A percentile compares a stretch with the other conserved stretches of the same genome.
These are phyloP conservation scores for Platycheirus rosarum DNA, from an alignment of 2,888 invertebrate species.

Conservation along the genomic window DNA sequence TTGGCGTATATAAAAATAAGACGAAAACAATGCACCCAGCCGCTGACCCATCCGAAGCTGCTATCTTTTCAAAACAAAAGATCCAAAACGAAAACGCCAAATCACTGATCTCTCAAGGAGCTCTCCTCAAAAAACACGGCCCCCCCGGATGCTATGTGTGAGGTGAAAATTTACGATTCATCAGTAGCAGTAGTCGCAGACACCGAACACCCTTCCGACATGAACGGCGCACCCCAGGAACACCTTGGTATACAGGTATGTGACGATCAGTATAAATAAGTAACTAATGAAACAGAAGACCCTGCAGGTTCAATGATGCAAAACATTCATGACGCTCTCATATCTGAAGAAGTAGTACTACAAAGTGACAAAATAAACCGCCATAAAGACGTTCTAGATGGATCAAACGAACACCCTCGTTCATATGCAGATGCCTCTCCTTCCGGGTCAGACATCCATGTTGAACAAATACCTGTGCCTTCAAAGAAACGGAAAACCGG, in stretches of 20 bases:
- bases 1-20: no score
- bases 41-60: no score
- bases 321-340: conserved; percentile 79
- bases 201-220: conserved; percentile 81
- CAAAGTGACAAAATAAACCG: conserved; percentile 85
- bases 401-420: conserved; percentile 86
- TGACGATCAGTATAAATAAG: conserved; percentile 79
- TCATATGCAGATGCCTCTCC: conserved; percentile 88
- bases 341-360: conserved; percentile 84
- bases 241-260: conserved; percentile 80
- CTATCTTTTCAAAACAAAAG: no score
- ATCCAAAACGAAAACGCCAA: no score
- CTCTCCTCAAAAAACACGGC: conserved; percentile 72
- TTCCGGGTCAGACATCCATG: conserved; percentile 87
- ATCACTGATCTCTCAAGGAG: no score
- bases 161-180: conserved; percentile 84
- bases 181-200: conserved; percentile 84
- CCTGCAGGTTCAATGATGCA: conserved; percentile 78
- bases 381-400: conserved; percentile 91
- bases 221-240: conserved; percentile 80
- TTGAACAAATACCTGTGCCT: conserved; percentile 86
- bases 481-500: conserved; percentile 80
- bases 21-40: no score
- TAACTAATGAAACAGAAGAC: conserved; percentile 77
- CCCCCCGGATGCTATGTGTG: conserved; percentile 85